These are phyloP conservation scores for Deilephila elpenor DNA, from an alignment of 2,888 invertebrate genomes.

Conservation along the genomic window DNA sequence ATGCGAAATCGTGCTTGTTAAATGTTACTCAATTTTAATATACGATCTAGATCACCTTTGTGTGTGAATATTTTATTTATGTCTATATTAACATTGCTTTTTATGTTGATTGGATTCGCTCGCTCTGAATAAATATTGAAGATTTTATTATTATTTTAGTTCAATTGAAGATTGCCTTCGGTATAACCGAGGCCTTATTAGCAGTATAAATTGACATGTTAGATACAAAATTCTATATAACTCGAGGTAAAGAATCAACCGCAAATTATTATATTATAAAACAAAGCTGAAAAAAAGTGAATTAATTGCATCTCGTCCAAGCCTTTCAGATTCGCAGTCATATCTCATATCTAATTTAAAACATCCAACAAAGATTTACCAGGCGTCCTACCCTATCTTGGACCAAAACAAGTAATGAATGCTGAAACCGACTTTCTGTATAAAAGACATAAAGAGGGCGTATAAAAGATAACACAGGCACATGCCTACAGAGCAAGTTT, in stretches of 20 bases:
- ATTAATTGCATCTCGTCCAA: no score
- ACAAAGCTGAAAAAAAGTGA: no score
- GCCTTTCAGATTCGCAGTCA: no score
- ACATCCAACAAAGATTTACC: neutral
- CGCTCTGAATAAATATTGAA: neutral
- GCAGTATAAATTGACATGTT: no score
- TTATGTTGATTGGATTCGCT: neutral
- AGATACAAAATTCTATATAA: no score
- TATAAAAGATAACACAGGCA: constrained; percentile 21
- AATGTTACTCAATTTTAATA: constrained; percentile 21
- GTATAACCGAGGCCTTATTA: no score
- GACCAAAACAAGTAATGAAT: constrained; percentile 24
- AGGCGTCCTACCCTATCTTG: neutral
- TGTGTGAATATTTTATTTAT: constrained; percentile 4
- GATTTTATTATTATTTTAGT: no score
- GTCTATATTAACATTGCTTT: neutral
- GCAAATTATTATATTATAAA: no score
- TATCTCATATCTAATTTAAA: no score
- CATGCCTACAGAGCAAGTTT: constrained; percentile 21
- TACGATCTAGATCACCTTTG: constrained; percentile 24
- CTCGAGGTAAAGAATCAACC: no score
- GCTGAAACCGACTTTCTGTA: neutral
- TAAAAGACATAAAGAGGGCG: constrained; percentile 15
- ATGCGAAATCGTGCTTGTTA: constrained; percentile 17
- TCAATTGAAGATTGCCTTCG: no score